Evolutionary conservation across 2,113 vertebrate genomes (phyloP), one percentile per base, ranked within the genome.

Genomic region (Caretta caretta): DNA sequence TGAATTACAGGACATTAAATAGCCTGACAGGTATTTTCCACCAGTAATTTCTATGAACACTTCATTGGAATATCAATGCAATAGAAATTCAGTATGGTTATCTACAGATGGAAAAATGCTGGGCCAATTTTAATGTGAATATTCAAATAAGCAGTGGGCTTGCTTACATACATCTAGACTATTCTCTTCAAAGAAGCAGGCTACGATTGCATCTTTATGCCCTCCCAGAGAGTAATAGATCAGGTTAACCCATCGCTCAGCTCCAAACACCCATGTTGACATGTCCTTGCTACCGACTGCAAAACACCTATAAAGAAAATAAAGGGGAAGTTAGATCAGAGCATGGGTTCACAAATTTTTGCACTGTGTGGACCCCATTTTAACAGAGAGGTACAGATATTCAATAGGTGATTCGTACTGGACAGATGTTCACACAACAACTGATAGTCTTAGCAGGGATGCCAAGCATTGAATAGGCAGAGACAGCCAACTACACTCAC

Each of bases 241-340:
- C 80, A 99, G 99, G 94, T 99, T 99, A 87, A 96, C 98, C 99
- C 99, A 99, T 95, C 99, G 99, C 90, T 99, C 99, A 0, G 99
- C 99, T 86, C 99, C 99, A 27, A 99, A 99, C 91, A 99, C 99
- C 99, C 99, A 99, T 0, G 99, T 99, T 1, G 99, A 99, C 99
- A 99, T 99, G 98, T 99, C 99, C 97, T 99, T 99, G 97, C 99
- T 99, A 29, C 99, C 99, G 10, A 99, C 98, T 19, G 98, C 99
- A 88, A 99, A 99, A 96, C 99, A 99, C 79, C 99, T 99, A 90
- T 4, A 91, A 65, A 93, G 2, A 80, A 80, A 69, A 46, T n/a
- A 84, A 93, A 84, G 83, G 11, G 5, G 2, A 51, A 25, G 20
- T 3, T 48, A 20, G 20, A 1, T 79, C 11, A 81, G 42, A 90